Conservation (phyloP, 2,888 invertebrate species). For the Nycteola revayana region DNA sequence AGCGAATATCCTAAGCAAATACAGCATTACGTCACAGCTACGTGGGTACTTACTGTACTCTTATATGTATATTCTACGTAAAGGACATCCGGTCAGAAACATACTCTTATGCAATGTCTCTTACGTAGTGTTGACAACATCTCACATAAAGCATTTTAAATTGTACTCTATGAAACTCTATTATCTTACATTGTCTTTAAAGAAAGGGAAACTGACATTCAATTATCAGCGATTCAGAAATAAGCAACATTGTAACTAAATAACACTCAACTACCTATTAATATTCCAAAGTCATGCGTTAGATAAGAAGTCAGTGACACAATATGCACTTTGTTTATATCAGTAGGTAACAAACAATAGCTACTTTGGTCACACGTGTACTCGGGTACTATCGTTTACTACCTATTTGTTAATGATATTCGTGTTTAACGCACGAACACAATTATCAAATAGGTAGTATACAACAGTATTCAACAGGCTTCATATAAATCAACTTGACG, state of each 20-base stretch:
- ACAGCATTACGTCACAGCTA: slow-evolving; percentile 52
- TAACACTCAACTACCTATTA: slow-evolving; percentile 14
- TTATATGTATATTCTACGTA: slow-evolving; percentile 1
- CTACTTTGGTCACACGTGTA: background rate
- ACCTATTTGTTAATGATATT: slow-evolving; percentile 8
- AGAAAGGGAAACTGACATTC: slow-evolving; percentile 4
- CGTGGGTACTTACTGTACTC: background rate
- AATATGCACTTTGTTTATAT: slow-evolving; percentile 35
- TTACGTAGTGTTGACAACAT: slow-evolving; percentile 11
- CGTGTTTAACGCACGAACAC: no score
- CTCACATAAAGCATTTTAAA: no score
- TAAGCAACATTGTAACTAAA: slow-evolving; percentile 9
- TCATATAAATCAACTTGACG: background rate
- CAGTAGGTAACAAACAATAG: background rate
- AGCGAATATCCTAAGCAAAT: slow-evolving; percentile 42
- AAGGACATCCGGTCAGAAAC: slow-evolving; percentile 23
- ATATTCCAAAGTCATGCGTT: slow-evolving; percentile 40
- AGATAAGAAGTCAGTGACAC: slow-evolving; percentile 57
- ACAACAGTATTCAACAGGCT: slow-evolving; percentile 1
- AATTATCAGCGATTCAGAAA: slow-evolving; percentile 3
- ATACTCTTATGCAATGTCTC: slow-evolving; percentile 18
- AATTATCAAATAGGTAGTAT: no score
- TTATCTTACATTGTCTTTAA: no score
- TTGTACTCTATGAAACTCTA: slow-evolving; percentile 2
- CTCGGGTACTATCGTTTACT: slow-evolving; percentile 17